Conservation (phyloP, 2,888 invertebrate genomes). For the Orchesella flavescens region DNA sequence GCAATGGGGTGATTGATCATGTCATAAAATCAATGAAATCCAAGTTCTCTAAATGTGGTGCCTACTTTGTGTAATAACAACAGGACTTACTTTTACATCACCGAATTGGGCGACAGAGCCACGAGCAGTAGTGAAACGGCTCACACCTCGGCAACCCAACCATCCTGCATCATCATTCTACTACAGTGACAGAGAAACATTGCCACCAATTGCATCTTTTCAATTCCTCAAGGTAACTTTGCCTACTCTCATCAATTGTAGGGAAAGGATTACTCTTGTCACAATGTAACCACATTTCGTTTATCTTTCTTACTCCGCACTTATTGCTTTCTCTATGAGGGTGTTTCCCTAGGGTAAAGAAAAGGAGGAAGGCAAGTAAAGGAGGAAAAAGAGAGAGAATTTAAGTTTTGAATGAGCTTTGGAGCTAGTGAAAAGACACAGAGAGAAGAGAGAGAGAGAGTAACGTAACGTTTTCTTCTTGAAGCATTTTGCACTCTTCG, state of each 20-base stretch:
- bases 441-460: constrained; percentile 18
- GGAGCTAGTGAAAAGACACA: constrained; percentile 10
- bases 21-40: constrained; percentile 59
- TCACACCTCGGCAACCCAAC: constrained; percentile 90
- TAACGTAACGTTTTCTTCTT: constrained; percentile 1
- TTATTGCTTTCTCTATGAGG: constrained; percentile 39
- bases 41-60: background rate
- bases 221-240: constrained; percentile 88
- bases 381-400: constrained; percentile 3
- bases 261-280: constrained; percentile 62
- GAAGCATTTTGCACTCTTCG: constrained; percentile 38
- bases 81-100: constrained; percentile 90
- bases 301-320: constrained; percentile 55
- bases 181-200: constrained; percentile 89
- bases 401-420: background rate
- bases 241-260: constrained; percentile 60
- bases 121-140: constrained; percentile 89
- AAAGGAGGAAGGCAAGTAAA: background rate
- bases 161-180: constrained; percentile 96
- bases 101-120: constrained; percentile 90
- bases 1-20: constrained; percentile 51
- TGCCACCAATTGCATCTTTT: constrained; percentile 92
- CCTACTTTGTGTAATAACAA: constrained; percentile 6
- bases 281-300: constrained; percentile 62
- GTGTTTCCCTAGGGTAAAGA: constrained; percentile 29